phyloP scores from a whole-genome alignment of 2,113 vertebrate genomes.

The Scortum barcoo region DNA sequence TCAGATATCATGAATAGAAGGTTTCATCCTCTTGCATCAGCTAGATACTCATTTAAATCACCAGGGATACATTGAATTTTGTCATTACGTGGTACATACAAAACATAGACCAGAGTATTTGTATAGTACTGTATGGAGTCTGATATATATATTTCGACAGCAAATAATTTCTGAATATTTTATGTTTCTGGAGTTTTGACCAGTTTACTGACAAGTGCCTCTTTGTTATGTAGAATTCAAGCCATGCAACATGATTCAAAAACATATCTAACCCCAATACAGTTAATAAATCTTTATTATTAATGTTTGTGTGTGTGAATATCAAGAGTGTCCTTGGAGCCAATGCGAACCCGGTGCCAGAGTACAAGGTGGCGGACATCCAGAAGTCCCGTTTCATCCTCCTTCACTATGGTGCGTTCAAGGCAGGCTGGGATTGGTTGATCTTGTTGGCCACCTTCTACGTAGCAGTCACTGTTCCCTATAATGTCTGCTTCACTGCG shows the following conservation, averaged over 20 bases:
- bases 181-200: neutral
- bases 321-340: slow-evolving; percentile 84
- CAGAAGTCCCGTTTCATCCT: slow-evolving; percentile 89
- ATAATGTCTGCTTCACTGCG: slow-evolving; percentile 87
- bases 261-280: neutral
- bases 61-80: neutral
- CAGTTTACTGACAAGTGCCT: neutral
- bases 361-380: slow-evolving; percentile 88
- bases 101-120: neutral
- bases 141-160: too few species aligned
- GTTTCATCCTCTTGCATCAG: slow-evolving; percentile 17
- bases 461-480: slow-evolving; percentile 88
- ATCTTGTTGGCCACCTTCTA: slow-evolving; percentile 89
- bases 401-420: slow-evolving; percentile 90
- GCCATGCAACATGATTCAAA: neutral
- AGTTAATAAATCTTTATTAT: neutral
- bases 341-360: slow-evolving; percentile 86
- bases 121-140: neutral
- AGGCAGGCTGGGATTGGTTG: slow-evolving; percentile 90
- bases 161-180: too few species aligned
- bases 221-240: neutral
- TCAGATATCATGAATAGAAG: neutral
- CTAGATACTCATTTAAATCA: neutral
- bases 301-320: neutral
- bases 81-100: neutral